Evolutionary conservation across 2,113 vertebrate species (phyloP).

Genomic region (Pterophyllum scalare): DNA sequence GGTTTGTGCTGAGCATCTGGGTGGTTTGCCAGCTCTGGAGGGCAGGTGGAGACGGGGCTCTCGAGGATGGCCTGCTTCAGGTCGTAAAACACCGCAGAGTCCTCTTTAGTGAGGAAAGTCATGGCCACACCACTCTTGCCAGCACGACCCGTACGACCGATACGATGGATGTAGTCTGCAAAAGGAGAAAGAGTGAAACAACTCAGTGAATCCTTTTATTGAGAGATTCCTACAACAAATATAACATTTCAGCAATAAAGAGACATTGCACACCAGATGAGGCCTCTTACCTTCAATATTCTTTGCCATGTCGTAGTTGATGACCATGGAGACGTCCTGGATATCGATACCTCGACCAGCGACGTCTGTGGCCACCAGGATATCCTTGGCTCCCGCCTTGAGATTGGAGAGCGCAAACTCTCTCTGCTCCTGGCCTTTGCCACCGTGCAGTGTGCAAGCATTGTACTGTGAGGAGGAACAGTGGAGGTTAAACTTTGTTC

Average conservation of each 20-base stretch:
- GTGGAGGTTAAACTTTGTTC: background rate
- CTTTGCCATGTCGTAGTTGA: constrained; percentile 99
- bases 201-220: background rate
- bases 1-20: constrained; percentile 98
- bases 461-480: constrained; percentile 86
- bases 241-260: background rate
- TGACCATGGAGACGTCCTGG: constrained; percentile 97
- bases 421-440: constrained; percentile 97
- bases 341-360: constrained; percentile 98
- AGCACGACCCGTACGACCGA: constrained; percentile 94
- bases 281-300: constrained; percentile 92
- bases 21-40: constrained; percentile 95
- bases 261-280: background rate
- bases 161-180: constrained; percentile 97
- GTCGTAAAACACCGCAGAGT: constrained; percentile 95
- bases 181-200: background rate
- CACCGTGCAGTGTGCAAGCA: constrained; percentile 95
- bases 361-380: constrained; percentile 97
- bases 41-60: constrained; percentile 95
- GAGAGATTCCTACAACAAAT: background rate
- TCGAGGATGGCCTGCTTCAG: constrained; percentile 97
- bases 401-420: constrained; percentile 98
- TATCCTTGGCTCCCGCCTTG: constrained; percentile 97
- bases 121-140: constrained; percentile 97
- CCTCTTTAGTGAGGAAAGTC: constrained; percentile 99